Conservation (phyloP, 2,113 vertebrate species). For the Excalfactoria chinensis region DNA sequence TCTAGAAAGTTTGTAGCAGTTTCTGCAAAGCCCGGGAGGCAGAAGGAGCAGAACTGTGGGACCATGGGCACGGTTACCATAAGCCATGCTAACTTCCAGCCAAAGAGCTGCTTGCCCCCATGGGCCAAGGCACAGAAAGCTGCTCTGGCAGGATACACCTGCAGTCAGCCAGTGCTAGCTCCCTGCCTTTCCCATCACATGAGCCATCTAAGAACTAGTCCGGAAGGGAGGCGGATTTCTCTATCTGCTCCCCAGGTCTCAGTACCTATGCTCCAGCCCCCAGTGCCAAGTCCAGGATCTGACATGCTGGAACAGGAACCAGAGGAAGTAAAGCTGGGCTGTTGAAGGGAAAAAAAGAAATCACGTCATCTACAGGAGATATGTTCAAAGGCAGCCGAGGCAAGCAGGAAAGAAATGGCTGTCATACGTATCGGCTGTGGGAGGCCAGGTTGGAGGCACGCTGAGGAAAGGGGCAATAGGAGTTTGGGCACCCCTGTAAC, state of each 20-base stretch:
- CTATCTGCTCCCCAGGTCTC: neutral
- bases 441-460: slow-evolving; percentile 80
- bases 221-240: neutral
- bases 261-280: slow-evolving; percentile 89
- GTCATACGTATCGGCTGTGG: slow-evolving; percentile 89
- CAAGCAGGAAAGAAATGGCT: neutral
- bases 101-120: neutral
- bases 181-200: neutral
- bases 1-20: too few relatives aligned
- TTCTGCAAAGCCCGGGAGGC: neutral
- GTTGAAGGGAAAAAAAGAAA: slow-evolving; percentile 20
- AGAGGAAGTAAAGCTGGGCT: slow-evolving; percentile 95
- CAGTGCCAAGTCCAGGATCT: slow-evolving; percentile 83
- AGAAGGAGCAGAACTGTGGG: neutral
- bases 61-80: accelerated
- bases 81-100: neutral
- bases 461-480: slow-evolving; percentile 78
- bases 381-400: neutral
- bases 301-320: slow-evolving; percentile 95
- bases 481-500: slow-evolving; percentile 80
- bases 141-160: neutral
- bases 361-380: neutral
- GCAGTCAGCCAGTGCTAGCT: neutral
- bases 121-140: neutral
- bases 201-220: neutral